Percentiles rank a stretch among this genome's conserved stretches.
These are phyloP conservation scores for Brenthis hecate DNA, from an alignment of 2,888 invertebrate species.

Conservation along the genomic window DNA sequence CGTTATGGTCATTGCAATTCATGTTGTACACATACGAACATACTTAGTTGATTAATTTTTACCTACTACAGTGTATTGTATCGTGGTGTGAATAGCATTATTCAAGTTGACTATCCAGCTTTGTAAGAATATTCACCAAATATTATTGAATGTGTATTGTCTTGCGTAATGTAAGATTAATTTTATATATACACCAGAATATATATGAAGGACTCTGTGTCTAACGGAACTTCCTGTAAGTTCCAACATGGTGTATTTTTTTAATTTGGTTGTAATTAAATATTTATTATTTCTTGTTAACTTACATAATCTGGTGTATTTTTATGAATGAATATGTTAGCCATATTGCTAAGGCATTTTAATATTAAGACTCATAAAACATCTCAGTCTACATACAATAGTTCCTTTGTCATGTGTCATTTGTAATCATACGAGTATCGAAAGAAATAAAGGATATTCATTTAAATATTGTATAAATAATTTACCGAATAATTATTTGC, in stretches of 20 bases:
- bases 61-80: conserved; percentile 16
- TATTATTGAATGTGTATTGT: conserved; percentile 29
- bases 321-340: conserved; percentile 54
- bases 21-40: conserved; percentile 13
- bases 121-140: conserved; percentile 34
- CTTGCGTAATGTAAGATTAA: conserved; percentile 20
- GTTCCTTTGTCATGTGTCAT: conserved; percentile 83
- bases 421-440: conserved; percentile 73
- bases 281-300: conserved; percentile 29
- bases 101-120: conserved; percentile 11
- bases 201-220: background rate
- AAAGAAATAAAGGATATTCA: conserved; percentile 68
- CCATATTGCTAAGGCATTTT: conserved; percentile 69
- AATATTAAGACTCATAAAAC: conserved; percentile 62
- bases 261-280: conserved; percentile 12
- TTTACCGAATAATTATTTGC: conserved; percentile 78
- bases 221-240: background rate
- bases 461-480: conserved; percentile 74
- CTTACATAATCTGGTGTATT: conserved; percentile 43
- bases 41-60: conserved; percentile 8
- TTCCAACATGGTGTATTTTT: background rate
- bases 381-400: conserved; percentile 79
- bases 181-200: conserved; percentile 9
- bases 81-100: conserved; percentile 13
- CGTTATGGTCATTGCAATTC: background rate